These are phyloP conservation scores for Hippocampus zosterae DNA, from an alignment of 2,113 vertebrate genomes.

Conservation along the genomic window DNA sequence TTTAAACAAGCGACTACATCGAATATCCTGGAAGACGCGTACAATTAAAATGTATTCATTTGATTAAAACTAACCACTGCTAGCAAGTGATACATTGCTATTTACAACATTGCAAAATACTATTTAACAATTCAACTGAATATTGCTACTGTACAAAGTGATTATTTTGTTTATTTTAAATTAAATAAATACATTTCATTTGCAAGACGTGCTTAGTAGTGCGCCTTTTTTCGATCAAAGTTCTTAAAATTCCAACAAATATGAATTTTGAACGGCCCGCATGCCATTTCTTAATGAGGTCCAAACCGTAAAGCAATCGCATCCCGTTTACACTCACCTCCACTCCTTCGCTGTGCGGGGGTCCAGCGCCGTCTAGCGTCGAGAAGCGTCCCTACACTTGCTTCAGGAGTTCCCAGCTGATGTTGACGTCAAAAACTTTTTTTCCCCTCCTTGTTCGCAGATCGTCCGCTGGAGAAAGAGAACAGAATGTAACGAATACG, in stretches of 20 bases:
- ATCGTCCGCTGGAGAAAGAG: not conserved
- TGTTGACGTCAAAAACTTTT: not conserved
- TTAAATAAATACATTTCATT: not conserved
- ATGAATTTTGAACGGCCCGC: too few relatives aligned
- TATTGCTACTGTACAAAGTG: too few relatives aligned
- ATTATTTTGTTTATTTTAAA: not conserved
- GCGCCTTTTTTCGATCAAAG: not conserved
- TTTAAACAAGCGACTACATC: not conserved
- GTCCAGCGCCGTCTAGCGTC: constrained; percentile 51
- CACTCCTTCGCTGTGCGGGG: constrained; percentile 5
- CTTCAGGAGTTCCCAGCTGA: not conserved
- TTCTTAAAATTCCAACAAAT: too few relatives aligned
- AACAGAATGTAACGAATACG: not conserved
- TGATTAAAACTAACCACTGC: too few relatives aligned
- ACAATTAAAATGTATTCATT: too few relatives aligned
- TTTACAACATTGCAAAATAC: too few relatives aligned
- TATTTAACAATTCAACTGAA: not conserved
- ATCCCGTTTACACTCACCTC: not conserved
- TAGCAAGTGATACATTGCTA: too few relatives aligned
- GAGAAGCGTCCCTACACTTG: not conserved
- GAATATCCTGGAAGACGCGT: not conserved
- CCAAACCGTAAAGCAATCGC: not conserved
- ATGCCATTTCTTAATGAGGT: not conserved
- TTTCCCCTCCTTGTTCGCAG: too few relatives aligned
- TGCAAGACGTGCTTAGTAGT: not conserved